Conservation (phyloP, 64 coral and sea anemone genomes). For the Porites australiensis region DNA sequence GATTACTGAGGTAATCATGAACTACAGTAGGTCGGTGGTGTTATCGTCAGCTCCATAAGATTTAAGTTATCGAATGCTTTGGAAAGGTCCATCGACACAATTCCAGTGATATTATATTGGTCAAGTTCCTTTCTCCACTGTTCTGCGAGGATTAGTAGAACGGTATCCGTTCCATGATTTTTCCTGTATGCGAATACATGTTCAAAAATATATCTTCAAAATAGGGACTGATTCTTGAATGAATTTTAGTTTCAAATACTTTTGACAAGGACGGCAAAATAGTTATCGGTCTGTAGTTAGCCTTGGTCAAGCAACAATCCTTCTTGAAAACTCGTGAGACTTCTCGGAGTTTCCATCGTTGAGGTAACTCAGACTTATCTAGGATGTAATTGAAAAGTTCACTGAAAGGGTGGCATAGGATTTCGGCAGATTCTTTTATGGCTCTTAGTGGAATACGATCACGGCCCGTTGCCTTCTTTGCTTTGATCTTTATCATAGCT, state of each 20-base stretch:
- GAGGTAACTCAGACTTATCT: no score
- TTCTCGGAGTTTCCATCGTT: no score
- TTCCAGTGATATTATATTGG: constrained; percentile 9
- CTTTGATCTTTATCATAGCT: no score
- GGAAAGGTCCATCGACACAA: constrained; percentile 50
- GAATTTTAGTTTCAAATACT: constrained; percentile 26
- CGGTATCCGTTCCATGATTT: constrained; percentile 47
- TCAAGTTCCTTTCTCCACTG: constrained; percentile 34
- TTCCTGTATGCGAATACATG: constrained; percentile 43
- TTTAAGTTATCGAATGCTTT: constrained; percentile 56
- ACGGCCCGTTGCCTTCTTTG: no score
- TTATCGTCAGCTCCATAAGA: constrained; percentile 53
- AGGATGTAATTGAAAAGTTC: no score
- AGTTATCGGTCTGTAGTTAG: no score
- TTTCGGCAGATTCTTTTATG: no score
- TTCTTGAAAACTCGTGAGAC: no score
- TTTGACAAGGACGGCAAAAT: constrained; percentile 11
- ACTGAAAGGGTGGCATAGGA: no score
- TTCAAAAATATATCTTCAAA: constrained; percentile 38
- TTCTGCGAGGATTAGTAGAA: constrained; percentile 34
- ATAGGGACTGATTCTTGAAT: constrained; percentile 27
- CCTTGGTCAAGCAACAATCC: no score
- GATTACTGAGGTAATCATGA: constrained; percentile 32
- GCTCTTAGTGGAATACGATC: no score
- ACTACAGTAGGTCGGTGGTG: constrained; percentile 26